These are phyloP conservation scores for Euphysa ruthae DNA, from an alignment of 30 jellyfish, hydroid and myxozoan genomes.

Conservation along the genomic window DNA sequence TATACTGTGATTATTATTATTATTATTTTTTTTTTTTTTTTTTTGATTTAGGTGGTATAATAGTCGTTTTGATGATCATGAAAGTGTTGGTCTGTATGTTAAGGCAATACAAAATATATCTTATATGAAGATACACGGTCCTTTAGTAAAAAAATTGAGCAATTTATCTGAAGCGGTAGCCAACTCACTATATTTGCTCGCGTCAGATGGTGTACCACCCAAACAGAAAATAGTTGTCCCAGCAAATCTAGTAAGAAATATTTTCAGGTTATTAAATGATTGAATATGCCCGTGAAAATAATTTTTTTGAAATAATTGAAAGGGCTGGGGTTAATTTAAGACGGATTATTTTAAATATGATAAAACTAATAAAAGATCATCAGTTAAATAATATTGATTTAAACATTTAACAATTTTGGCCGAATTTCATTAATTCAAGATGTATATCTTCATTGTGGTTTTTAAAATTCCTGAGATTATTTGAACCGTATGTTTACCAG, in stretches of 20 bases:
- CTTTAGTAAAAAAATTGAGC: neutral
- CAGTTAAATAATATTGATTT: no score
- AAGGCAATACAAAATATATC: neutral
- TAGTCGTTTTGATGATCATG: conserved; percentile 90
- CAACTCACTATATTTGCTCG: conserved; percentile 61
- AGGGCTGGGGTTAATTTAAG: no score
- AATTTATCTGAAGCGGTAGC: conserved; percentile 66
- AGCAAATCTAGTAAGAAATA: conserved; percentile 38
- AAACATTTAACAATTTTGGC: no score
- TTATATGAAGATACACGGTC: conserved; percentile 1
- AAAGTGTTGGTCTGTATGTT: conserved; percentile 46
- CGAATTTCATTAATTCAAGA: no score
- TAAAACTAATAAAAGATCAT: no score
- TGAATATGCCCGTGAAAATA: no score
- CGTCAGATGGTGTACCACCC: conserved; percentile 87
- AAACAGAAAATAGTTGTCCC: conserved; percentile 45
- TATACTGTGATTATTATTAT: neutral
- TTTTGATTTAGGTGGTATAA: conserved; percentile 64
- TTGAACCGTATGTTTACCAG: no score
- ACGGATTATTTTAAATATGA: no score
- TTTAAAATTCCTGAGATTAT: no score
- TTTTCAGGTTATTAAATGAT: no score
- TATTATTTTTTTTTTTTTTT: neutral
- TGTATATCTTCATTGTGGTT: no score
- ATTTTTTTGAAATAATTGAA: no score